phyloP scores from a whole-genome alignment of 2,888 invertebrate species.

The Drosophila quinaria region DNA sequence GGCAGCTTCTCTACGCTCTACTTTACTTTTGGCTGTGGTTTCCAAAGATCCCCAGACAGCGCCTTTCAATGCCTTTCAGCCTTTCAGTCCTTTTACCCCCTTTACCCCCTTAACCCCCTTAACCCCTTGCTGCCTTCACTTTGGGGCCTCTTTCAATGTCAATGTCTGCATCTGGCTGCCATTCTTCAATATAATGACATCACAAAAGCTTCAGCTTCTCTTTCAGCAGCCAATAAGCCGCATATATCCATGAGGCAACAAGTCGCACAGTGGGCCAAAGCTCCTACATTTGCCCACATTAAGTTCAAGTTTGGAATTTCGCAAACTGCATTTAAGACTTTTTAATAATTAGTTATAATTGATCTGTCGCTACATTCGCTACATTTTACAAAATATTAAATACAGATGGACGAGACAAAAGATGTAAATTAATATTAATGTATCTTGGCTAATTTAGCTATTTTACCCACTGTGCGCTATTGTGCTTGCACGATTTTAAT shows the following conservation, averaged over 20 bases:
- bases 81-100: slow-evolving; percentile 15
- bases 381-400: too few relatives aligned
- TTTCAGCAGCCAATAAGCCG: slow-evolving; percentile 66
- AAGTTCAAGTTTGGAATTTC: too few relatives aligned
- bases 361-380: too few relatives aligned
- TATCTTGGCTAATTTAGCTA: not conserved
- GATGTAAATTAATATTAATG: not conserved
- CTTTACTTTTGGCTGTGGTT: slow-evolving; percentile 1
- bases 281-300: too few relatives aligned
- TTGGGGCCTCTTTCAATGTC: slow-evolving; percentile 72
- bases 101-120: slow-evolving; percentile 13
- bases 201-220: slow-evolving; percentile 80
- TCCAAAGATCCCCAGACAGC: not conserved
- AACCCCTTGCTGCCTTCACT: slow-evolving; percentile 30
- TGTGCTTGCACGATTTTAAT: slow-evolving; percentile 72
- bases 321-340: too few relatives aligned
- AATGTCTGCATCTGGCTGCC: slow-evolving; percentile 73
- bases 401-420: too few relatives aligned
- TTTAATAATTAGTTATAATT: too few relatives aligned
- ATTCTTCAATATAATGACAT: slow-evolving; percentile 85
- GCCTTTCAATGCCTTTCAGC: slow-evolving; percentile 6
- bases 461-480: not conserved
- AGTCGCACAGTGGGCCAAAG: not conserved
- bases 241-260: slow-evolving; percentile 18
- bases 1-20: slow-evolving; percentile 18